Conservation (phyloP, 2,888 invertebrate genomes). For the Bedellia somnulentella region DNA sequence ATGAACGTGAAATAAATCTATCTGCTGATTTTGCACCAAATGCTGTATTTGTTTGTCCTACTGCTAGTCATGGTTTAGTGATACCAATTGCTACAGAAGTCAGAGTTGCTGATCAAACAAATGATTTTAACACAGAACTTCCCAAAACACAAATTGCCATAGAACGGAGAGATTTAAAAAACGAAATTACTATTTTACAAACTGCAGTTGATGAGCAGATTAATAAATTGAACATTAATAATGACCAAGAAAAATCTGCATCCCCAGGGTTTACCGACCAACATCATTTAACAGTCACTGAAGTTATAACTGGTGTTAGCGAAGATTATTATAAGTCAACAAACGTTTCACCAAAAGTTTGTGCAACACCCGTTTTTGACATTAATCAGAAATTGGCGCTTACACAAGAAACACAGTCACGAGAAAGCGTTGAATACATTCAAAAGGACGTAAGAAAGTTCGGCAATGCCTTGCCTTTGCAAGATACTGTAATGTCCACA, state of each 20-base stretch:
- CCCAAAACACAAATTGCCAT: conserved; percentile 23
- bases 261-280: conserved; percentile 56
- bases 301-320: conserved; percentile 47
- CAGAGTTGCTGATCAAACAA: conserved; percentile 39
- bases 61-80: conserved; percentile 35
- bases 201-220: conserved; percentile 52
- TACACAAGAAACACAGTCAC: conserved; percentile 43
- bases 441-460: too few species aligned
- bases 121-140: conserved; percentile 18
- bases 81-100: conserved; percentile 40
- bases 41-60: conserved; percentile 18
- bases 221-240: conserved; percentile 50
- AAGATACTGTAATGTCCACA: too few species aligned
- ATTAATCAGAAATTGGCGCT: conserved; percentile 52
- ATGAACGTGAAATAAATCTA: conserved; percentile 68
- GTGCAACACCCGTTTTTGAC: conserved; percentile 54
- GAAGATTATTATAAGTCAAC: conserved; percentile 44
- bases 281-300: conserved; percentile 63
- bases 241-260: conserved; percentile 54
- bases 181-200: conserved; percentile 38
- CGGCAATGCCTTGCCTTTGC: too few species aligned
- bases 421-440: conserved; percentile 25
- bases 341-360: conserved; percentile 31
- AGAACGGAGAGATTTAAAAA: conserved; percentile 29
- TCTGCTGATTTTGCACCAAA: conserved; percentile 23